These are phyloP conservation scores for Chrysomallon squamiferum DNA, from an alignment of 1,140 invertebrate genomes.

Conservation along the genomic window DNA sequence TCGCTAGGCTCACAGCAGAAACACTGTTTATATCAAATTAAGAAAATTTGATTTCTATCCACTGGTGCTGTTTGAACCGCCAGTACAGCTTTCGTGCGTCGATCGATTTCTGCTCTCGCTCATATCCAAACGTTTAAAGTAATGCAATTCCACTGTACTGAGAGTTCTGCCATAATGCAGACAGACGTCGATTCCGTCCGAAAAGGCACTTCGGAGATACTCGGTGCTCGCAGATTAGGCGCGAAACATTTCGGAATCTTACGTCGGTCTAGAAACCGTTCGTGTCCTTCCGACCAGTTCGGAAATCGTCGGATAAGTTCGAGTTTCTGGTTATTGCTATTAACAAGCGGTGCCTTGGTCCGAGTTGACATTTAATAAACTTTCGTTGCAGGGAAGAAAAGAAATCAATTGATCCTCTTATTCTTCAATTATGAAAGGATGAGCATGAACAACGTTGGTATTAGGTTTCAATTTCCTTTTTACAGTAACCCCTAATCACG, in stretches of 20 bases:
- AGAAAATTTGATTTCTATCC: constrained; percentile 11
- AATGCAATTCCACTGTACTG: constrained; percentile 12
- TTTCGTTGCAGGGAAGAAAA: constrained; percentile 3
- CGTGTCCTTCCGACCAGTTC: neutral
- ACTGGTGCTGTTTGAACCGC: constrained; percentile 7
- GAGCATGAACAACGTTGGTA: neutral
- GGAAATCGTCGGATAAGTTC: neutral
- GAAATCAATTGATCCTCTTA: constrained; percentile 10
- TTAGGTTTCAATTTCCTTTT: constrained; percentile 14
- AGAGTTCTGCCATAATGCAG: constrained; percentile 7
- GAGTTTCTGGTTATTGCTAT: neutral
- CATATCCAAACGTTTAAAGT: constrained; percentile 14
- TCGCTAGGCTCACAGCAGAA: too few relatives aligned
- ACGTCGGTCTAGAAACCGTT: neutral
- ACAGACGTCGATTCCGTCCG: neutral
- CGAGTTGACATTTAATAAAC: constrained; percentile 6
- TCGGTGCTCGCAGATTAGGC: too few relatives aligned
- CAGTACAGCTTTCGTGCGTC: neutral
- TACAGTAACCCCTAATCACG: neutral
- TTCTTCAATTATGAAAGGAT: neutral
- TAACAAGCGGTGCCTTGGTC: neutral
- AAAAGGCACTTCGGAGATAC: neutral
- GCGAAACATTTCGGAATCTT: neutral
- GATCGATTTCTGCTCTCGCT: constrained; percentile 8
- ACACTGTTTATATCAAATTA: constrained; percentile 15